Conservation (phyloP, 2,888 invertebrate species). For the Orchesella flavescens region DNA sequence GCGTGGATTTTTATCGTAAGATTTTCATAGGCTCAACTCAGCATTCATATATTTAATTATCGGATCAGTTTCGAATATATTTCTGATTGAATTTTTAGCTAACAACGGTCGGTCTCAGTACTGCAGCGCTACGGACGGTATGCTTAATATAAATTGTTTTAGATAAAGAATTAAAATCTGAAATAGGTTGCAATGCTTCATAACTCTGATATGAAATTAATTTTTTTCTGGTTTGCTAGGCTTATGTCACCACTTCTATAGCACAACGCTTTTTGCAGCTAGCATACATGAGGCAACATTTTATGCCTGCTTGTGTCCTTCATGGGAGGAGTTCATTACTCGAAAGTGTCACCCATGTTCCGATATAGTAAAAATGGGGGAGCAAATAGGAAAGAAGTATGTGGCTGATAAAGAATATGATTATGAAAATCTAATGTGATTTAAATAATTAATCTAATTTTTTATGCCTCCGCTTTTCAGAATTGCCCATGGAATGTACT, state of each 20-base stretch:
- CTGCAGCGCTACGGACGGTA: conserved; percentile 41
- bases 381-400: conserved; percentile 12
- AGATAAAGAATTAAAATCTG: not conserved
- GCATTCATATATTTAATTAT: too few species aligned
- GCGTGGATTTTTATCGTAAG: conserved; percentile 50
- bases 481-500: conserved; percentile 24
- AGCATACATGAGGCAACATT: conserved; percentile 21
- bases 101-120: conserved; percentile 46
- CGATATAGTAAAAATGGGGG: conserved; percentile 30
- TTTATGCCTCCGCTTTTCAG: not conserved
- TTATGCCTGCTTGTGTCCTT: conserved; percentile 25
- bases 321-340: conserved; percentile 36
- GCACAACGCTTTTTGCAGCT: not conserved
- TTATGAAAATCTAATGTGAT: not conserved
- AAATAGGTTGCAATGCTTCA: too few species aligned
- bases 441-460: not conserved
- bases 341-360: conserved; percentile 5
- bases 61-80: too few species aligned
- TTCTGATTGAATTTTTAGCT: conserved; percentile 31
- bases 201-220: too few species aligned
- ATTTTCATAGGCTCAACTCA: not conserved
- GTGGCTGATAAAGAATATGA: too few species aligned
- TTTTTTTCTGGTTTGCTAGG: conserved; percentile 2
- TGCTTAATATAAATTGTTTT: not conserved
- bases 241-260: conserved; percentile 54